phyloP scores from a whole-genome alignment of 2,797 vertebrate species.

The Characodon lateralis region DNA sequence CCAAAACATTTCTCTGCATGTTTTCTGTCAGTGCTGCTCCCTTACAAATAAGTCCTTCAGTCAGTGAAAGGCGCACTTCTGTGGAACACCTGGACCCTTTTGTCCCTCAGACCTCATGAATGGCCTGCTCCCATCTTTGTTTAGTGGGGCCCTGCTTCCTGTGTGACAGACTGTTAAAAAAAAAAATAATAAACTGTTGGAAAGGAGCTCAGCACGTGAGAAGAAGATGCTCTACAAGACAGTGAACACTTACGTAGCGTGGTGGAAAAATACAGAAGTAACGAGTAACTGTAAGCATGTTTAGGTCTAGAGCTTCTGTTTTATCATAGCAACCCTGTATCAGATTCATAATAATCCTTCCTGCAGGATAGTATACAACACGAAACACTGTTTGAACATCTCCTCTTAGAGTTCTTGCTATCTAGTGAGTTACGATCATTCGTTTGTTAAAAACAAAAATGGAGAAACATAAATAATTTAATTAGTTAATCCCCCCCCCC shows the following conservation, averaged over 20 bases:
- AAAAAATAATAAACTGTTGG: slow-evolving; percentile 10
- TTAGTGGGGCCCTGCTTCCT: slow-evolving; percentile 59
- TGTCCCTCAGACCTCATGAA: slow-evolving; percentile 53
- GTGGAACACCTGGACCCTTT: slow-evolving; percentile 47
- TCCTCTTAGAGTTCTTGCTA: neutral
- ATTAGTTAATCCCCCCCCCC: no score
- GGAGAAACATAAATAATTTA: no score
- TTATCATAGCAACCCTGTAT: neutral
- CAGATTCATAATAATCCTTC: neutral
- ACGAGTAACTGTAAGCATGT: neutral
- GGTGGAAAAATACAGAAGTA: neutral
- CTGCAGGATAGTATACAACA: neutral
- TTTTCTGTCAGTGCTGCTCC: neutral
- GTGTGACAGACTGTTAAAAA: slow-evolving; percentile 55
- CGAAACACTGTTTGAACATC: neutral
- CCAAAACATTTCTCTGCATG: neutral
- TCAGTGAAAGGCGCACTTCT: slow-evolving; percentile 37
- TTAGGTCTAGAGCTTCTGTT: neutral
- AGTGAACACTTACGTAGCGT: slow-evolving; percentile 1
- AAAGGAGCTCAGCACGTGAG: slow-evolving; percentile 26
- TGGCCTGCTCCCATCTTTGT: slow-evolving; percentile 60
- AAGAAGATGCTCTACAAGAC: slow-evolving; percentile 28
- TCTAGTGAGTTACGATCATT: neutral
- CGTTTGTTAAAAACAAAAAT: no score
- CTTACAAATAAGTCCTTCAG: slow-evolving; percentile 1